Base-by-base conservation (phyloP, 2,113 vertebrate genomes). In the Proterorhinus semilunaris region DNA sequence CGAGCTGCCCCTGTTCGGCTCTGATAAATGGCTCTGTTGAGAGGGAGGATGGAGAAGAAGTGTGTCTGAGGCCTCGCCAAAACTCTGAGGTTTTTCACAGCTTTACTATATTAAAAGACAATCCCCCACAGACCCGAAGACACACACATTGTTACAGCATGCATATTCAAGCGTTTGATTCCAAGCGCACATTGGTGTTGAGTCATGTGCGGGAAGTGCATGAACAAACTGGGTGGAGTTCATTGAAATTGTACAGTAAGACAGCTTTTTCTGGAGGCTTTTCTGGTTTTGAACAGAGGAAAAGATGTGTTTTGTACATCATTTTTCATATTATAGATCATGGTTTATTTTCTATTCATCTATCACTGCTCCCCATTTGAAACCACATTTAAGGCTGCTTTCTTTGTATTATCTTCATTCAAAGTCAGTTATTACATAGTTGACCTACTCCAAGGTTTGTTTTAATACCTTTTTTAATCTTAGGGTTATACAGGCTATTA, bases 91-190 rank as follows among this genome's bases (percentile, higher is more conserved):
- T 82, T 87, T 89, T 88, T 88, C 85, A 87, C 87, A 89, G 86
- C 88, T 90, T 89, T 88, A 85, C 82, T 87, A 73, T 79, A 89
- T 91, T 89, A 89, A 83, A 85, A 87, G 64, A 86, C 83, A 86
- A 87, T 78, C 81, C 84, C 82, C 78, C 21, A 48, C 74, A 85
- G 68, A 79, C 81, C 67, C 69, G 21, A 69, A 80, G 57, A 58
- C 74, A 67, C 52, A 70, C 62, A 61, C 69, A 72, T 66, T 48
- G 58, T 16, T 65, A 74, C 74, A 72, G 42, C 75, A 66, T 72
- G 64, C 63, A 70, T 62, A 72, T 74, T 78, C 71, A 68, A 16
- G 64, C 74, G 75, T 68, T 78, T 73, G 76, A 68, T 61, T 81
- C 71, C 50, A 83, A 74, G 69, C 68, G 68, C 68, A 67, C 51